Conservation (phyloP, 1,140 invertebrate species). For the Acyrthosiphon pisum region DNA sequence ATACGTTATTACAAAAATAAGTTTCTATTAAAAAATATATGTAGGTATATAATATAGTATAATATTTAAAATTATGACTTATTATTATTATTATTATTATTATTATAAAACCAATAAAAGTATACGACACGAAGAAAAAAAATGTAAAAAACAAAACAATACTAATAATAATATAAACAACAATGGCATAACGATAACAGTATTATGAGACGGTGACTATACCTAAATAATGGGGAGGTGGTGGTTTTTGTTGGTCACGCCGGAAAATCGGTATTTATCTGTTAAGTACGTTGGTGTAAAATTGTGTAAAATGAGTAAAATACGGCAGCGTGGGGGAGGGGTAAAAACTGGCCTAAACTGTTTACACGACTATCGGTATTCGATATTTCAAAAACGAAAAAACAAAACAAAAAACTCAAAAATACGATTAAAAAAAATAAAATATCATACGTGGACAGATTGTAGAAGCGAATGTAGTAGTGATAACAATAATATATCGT, state of each 20-base stretch:
- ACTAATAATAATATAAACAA: not conserved
- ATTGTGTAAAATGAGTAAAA: not conserved
- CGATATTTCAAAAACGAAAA: not conserved
- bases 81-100: not conserved
- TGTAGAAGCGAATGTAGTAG: too few relatives aligned
- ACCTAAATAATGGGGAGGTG: not conserved
- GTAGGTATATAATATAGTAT: not conserved
- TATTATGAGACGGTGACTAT: not conserved
- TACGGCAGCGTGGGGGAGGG: too few relatives aligned
- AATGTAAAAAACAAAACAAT: not conserved
- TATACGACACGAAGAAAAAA: not conserved
- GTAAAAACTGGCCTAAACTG: not conserved
- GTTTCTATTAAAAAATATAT: not conserved
- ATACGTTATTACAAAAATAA: not conserved
- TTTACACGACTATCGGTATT: not conserved
- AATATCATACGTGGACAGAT: not conserved
- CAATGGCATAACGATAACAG: not conserved
- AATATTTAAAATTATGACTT: not conserved
- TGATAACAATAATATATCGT: not conserved
- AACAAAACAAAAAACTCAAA: not conserved
- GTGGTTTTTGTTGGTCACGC: not conserved
- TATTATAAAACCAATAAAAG: constrained; percentile 25
- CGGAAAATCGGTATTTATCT: not conserved
- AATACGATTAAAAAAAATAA: not conserved
- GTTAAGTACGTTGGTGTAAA: not conserved